A percentile compares a stretch with the other conserved stretches of the same genome.
Conservation (phyloP, 2,113 vertebrate genomes). For the Guaruba guarouba region DNA sequence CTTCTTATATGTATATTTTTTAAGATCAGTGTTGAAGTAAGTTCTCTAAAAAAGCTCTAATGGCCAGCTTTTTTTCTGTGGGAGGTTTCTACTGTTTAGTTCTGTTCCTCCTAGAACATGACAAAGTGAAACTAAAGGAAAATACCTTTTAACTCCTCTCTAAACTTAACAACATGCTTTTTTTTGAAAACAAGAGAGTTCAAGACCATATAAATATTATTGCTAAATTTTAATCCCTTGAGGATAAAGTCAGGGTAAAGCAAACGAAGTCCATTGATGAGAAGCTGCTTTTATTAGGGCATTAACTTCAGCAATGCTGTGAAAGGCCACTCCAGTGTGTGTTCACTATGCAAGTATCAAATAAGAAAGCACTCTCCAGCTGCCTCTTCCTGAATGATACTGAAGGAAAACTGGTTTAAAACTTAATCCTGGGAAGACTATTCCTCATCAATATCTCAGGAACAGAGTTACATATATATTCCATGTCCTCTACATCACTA, state of each 20-base stretch:
- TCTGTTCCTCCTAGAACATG: not conserved
- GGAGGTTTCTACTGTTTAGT: not conserved
- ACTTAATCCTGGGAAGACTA: not conserved
- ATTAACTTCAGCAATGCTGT: not conserved
- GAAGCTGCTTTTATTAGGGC: not conserved
- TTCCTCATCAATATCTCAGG: not conserved
- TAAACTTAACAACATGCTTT: not conserved
- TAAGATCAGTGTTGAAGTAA: not conserved
- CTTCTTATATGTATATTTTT: not conserved
- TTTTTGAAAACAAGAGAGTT: not conserved
- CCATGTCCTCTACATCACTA: not conserved
- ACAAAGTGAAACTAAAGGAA: not conserved
- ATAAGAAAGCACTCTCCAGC: not conserved
- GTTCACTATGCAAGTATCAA: not conserved
- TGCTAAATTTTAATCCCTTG: not conserved
- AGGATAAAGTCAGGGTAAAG: not conserved
- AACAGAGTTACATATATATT: not conserved
- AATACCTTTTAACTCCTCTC: not conserved
- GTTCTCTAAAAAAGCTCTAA: not conserved
- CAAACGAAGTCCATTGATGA: not conserved
- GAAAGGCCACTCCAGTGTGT: accelerated
- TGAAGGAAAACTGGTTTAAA: not conserved
- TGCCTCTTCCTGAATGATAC: not conserved
- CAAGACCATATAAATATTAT: not conserved
- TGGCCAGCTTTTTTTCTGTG: not conserved